phyloP scores from a whole-genome alignment of 2,888 invertebrate species.

The Epistrophe grossulariae region DNA sequence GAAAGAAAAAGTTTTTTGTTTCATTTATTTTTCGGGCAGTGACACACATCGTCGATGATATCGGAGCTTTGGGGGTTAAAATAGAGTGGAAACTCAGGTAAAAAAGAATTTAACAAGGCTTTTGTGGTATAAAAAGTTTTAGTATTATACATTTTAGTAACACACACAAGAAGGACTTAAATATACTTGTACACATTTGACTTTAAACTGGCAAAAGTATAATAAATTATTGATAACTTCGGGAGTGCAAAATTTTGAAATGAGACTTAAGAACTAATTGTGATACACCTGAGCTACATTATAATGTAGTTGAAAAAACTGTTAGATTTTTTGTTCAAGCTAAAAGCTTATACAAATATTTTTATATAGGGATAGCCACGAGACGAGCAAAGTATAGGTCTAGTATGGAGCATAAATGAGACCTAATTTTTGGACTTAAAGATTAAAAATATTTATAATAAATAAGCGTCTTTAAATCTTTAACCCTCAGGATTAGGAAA shows the following conservation, averaged over 20 bases:
- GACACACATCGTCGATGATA: constrained; percentile 29
- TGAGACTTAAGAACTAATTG: background rate
- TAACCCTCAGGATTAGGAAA: too few relatives aligned
- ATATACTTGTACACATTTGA: background rate
- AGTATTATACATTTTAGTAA: background rate
- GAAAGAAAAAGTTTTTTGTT: background rate
- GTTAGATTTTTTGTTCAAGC: too few relatives aligned
- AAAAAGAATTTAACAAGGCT: constrained; percentile 39
- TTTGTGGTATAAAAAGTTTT: constrained; percentile 28
- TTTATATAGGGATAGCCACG: too few relatives aligned
- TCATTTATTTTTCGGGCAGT: background rate
- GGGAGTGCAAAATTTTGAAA: background rate
- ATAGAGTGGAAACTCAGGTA: constrained; percentile 44
- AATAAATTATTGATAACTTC: constrained; percentile 11
- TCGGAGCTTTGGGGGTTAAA: constrained; percentile 38
- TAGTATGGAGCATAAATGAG: too few relatives aligned
- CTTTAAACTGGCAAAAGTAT: background rate
- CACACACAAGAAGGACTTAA: background rate
- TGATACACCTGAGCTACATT: background rate
- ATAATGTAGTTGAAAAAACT: too few relatives aligned
- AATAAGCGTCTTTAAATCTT: too few relatives aligned
- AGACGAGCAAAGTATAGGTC: too few relatives aligned
- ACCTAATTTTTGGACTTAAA: too few relatives aligned
- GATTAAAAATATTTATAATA: too few relatives aligned
- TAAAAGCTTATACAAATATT: too few relatives aligned